Evolutionary conservation across 1,140 invertebrate genomes (phyloP), one percentile per base, ranked within the genome.

Genomic region (Drosophila bocki): DNA sequence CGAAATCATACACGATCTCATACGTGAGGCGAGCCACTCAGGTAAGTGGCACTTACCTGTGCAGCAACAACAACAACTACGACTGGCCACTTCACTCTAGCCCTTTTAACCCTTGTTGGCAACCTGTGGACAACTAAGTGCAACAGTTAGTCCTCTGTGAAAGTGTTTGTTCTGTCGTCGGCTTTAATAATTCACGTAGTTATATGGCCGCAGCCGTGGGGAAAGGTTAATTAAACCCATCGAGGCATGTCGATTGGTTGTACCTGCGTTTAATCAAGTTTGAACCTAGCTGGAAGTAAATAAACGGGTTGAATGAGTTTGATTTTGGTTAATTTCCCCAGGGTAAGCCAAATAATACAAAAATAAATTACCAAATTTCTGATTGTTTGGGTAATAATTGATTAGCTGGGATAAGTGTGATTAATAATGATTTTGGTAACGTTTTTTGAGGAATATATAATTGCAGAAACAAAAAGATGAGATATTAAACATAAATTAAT

Each of bases 11-110:
- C 93, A 95, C 62, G 94, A 96, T 82, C 94, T 96, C 72, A 95
- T 96, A 75, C 94, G 95, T 82, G 95, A 95, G 90, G 96, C 95
- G 32, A 96, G 95, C 91, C 94, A 95, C 92, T 94, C 95, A 85
- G 95, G 95, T 95, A 69, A 91, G 91, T 92, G 81, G 29, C 69
- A 65, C 70, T 78, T 60, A 45, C 48, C 19, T 41, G 45, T 64
- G 53, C 51, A 75, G 17, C 42, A 57, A 17, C 42, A 67, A 47
- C 59, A 9, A 26, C 59, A 62, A 75, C 75, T 65, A 79, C 3
- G 44, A 33, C 50, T 71, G 57, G 37, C 60, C 61, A 37, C 51
- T 54, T 56, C 26, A 22, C 33, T 33, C 59, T 17, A 17, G 26
- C 11, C 48, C 39, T 13, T 17, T 15, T 17, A 17, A 11, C 12